These are phyloP conservation scores for Sarcophaga variegata DNA, from an alignment of 2,888 invertebrate species.

Conservation along the genomic window DNA sequence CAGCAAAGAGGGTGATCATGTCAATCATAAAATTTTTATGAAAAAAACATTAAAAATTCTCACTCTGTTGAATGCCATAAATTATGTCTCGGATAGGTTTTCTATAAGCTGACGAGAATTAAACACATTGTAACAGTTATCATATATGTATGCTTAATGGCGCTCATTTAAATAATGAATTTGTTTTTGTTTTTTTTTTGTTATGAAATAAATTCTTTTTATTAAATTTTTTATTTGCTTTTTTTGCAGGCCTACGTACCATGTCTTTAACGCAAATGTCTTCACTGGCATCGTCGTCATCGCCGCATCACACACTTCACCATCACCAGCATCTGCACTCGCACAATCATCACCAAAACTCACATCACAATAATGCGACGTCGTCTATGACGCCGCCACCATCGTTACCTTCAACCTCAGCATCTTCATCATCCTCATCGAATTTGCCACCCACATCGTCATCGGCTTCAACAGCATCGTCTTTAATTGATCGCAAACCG, in stretches of 20 bases:
- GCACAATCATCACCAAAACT: slow-evolving; percentile 72
- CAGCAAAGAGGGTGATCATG: slow-evolving; percentile 62
- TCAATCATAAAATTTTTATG: slow-evolving; percentile 61
- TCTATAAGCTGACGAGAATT: not conserved
- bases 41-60: too few relatives aligned
- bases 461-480: slow-evolving; percentile 71
- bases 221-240: not conserved
- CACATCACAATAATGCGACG: slow-evolving; percentile 70
- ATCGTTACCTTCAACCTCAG: slow-evolving; percentile 72
- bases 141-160: not conserved
- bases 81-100: slow-evolving; percentile 2
- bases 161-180: slow-evolving; percentile 22
- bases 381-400: slow-evolving; percentile 76
- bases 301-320: slow-evolving; percentile 61
- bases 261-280: slow-evolving; percentile 77
- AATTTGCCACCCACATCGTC: slow-evolving; percentile 72
- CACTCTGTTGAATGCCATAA: slow-evolving; percentile 35
- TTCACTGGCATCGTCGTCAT: slow-evolving; percentile 64
- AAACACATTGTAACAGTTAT: not conserved
- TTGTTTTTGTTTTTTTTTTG: too few relatives aligned
- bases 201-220: slow-evolving; percentile 5
- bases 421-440: slow-evolving; percentile 71
- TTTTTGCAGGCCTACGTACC: slow-evolving; percentile 77
- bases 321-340: slow-evolving; percentile 73
- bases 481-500: slow-evolving; percentile 79